phyloP scores from a whole-genome alignment of 1,140 invertebrate species.

The Dreissena polymorpha region DNA sequence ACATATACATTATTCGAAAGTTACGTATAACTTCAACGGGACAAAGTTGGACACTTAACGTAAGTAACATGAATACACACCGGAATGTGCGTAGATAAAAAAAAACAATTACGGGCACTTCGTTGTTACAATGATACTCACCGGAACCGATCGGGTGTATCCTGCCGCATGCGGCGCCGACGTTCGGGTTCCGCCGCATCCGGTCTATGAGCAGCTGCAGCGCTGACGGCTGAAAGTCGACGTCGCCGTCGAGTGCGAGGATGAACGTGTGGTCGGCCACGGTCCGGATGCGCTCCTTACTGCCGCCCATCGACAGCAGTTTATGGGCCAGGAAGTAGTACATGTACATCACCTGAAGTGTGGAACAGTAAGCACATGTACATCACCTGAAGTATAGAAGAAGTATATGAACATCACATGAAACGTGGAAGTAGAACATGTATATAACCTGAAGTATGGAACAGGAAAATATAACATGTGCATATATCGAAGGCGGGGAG shows the following conservation, averaged over 20 bases:
- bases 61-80: background rate
- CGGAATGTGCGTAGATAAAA: background rate
- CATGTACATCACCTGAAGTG: no score
- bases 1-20: no score
- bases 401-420: no score
- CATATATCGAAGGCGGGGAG: no score
- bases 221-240: no score
- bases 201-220: conserved; percentile 81
- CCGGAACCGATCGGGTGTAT: conserved; percentile 81
- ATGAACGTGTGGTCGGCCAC: conserved; percentile 84
- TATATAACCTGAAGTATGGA: no score
- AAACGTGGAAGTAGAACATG: no score
- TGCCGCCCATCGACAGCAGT: conserved; percentile 55
- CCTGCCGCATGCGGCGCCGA: conserved; percentile 83
- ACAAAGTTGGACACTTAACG: no score
- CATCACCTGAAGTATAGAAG: conserved; percentile 82
- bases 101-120: background rate
- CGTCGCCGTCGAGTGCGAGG: conserved; percentile 83
- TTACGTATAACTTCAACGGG: no score
- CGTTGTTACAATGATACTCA: conserved; percentile 39
- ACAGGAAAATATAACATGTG: no score
- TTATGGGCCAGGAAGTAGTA: conserved; percentile 80
- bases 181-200: conserved; percentile 82
- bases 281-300: conserved; percentile 95
- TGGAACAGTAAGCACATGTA: no score